Evolutionary conservation across 2,888 invertebrate species (phyloP).

Genomic region (Calliphora vomitoria): DNA sequence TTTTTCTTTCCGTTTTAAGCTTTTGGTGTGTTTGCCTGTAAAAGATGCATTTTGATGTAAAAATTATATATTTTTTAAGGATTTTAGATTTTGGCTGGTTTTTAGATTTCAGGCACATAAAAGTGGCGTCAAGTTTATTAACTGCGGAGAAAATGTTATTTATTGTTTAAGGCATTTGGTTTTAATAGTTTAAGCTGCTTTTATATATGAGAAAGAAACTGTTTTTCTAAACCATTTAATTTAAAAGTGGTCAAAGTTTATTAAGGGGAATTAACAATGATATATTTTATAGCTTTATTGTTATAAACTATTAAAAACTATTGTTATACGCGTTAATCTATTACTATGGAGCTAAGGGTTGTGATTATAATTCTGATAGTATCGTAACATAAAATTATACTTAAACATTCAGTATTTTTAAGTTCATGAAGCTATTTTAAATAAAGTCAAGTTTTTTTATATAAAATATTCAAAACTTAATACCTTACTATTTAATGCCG

Average conservation of each 20-base stretch:
- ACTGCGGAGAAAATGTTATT: constrained; percentile 42
- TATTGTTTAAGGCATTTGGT: constrained; percentile 25
- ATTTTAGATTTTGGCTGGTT: constrained; percentile 49
- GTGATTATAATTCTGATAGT: background rate
- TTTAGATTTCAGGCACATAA: constrained; percentile 38
- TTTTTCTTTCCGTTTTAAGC: background rate
- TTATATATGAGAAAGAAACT: background rate
- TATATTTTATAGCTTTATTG: background rate
- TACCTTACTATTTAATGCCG: too few relatives aligned
- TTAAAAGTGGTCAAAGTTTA: constrained; percentile 1
- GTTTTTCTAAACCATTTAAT: constrained; percentile 24
- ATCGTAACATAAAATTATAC: background rate
- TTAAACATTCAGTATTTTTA: background rate
- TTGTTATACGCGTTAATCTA: background rate
- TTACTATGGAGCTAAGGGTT: background rate
- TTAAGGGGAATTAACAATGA: background rate
- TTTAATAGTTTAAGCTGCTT: background rate
- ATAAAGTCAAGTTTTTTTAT: too few relatives aligned
- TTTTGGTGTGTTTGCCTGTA: background rate
- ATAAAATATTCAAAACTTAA: too few relatives aligned
- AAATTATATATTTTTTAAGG: constrained; percentile 10
- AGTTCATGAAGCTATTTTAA: too few relatives aligned
- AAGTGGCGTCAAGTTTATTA: constrained; percentile 71
- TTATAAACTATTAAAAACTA: background rate
- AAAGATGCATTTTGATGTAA: constrained; percentile 33